Conservation (phyloP, 2,888 invertebrate species). For the Uropetala carovei region DNA sequence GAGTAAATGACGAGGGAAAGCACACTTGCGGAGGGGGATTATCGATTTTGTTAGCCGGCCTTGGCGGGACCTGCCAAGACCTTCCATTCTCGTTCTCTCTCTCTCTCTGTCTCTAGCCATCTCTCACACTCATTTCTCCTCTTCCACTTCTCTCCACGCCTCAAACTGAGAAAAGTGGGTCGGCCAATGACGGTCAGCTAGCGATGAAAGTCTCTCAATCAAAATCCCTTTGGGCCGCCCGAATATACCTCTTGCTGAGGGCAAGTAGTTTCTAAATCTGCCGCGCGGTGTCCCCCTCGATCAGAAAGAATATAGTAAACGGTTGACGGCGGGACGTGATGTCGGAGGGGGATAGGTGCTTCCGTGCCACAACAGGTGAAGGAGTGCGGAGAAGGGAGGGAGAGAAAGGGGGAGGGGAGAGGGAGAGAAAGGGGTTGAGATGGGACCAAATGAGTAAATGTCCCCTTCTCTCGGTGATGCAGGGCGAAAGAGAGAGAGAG, state of each 20-base stretch:
- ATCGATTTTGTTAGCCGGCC: constrained; percentile 56
- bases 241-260: no score
- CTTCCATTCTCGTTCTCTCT: not conserved
- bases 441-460: not conserved
- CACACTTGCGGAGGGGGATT: constrained; percentile 24
- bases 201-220: not conserved
- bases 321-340: not conserved
- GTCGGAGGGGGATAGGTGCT: not conserved
- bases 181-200: constrained; percentile 13
- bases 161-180: not conserved
- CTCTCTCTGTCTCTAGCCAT: not conserved
- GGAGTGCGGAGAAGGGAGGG: not conserved
- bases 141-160: not conserved
- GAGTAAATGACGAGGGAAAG: not conserved
- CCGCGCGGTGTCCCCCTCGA: not conserved
- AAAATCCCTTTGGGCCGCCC: no score
- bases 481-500: not conserved
- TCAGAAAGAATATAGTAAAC: not conserved
- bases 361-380: constrained; percentile 47
- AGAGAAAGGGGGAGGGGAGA: not conserved
- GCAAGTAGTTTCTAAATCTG: not conserved
- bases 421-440: not conserved
- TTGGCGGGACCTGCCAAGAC: constrained; percentile 48
- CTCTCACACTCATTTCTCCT: not conserved
- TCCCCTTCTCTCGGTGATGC: not conserved